phyloP scores from a whole-genome alignment of 2,113 vertebrate genomes.

The Columbina picui region DNA sequence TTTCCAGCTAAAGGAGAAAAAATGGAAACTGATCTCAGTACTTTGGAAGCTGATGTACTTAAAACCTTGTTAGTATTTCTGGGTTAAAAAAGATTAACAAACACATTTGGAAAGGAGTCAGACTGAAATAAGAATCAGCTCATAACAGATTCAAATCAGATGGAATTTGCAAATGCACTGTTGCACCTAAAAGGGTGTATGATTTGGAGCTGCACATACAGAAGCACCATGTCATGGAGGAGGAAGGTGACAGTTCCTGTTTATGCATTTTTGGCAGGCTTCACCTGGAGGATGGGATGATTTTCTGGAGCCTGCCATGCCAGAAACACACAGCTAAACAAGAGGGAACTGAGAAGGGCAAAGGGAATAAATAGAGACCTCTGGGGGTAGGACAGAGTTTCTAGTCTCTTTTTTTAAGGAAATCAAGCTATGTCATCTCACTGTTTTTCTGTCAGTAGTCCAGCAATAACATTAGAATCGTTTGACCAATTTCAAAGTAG shows the following conservation, averaged over 20 bases:
- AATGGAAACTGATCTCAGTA: neutral
- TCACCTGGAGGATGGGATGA: conserved; percentile 46
- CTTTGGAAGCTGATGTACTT: neutral
- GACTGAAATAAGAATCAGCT: neutral
- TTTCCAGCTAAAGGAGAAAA: neutral
- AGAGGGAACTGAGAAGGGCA: conserved; percentile 38
- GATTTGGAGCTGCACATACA: neutral
- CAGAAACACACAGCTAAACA: conserved; percentile 44
- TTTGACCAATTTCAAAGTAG: neutral
- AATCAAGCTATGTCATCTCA: neutral
- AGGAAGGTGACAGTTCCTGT: conserved; percentile 64
- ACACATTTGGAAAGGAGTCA: neutral
- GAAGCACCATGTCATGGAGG: conserved; percentile 18
- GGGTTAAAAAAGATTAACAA: neutral
- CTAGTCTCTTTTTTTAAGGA: neutral
- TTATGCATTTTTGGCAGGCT: conserved; percentile 50
- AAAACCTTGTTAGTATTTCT: neutral
- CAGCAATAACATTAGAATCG: neutral
- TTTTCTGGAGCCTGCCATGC: conserved; percentile 42
- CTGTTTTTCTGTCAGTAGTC: neutral
- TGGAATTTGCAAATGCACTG: neutral
- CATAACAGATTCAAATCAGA: neutral
- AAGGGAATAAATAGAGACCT: conserved; percentile 41
- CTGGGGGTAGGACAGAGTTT: conserved; percentile 18
- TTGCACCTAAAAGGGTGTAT: neutral